Base-by-base conservation (phyloP, 2,113 vertebrate genomes). In the Trogon surrucura region DNA sequence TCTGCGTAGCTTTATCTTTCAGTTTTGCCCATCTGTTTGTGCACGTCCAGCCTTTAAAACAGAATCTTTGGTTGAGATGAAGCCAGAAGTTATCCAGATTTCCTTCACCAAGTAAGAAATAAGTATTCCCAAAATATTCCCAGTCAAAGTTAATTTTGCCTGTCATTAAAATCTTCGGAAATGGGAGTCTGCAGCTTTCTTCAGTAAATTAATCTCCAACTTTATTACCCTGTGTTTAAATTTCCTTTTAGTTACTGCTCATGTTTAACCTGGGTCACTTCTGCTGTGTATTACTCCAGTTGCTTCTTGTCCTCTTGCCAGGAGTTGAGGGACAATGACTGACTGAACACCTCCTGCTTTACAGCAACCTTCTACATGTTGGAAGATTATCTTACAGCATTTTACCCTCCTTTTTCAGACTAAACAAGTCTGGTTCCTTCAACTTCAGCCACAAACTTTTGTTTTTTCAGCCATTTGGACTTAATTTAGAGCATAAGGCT, bases 341-440 rank as follows among this genome's bases (percentile, higher is more conserved):
- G 45, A 56, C 20, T 41, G 11, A 41, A 41, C 44, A 58, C 60
- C 34, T 79, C 50, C 61, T 88, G 51, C 47, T 94, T 75, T 74
- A 44, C 21, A 78, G 11, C 29, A 90, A 29, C 3, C 0, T 70
- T 91, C 84, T 45, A 45, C 0, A 0, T 60, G 21, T 51, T 60
- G 60, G 22, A 81, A 11, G 4, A 51, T 86, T 19, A 53, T 86
- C 45, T 77, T 75, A 41, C 1, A n/a, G 7, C 41, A 30, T 85
- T 91, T 82, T 73, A 82, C 4, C 54, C 67, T 93, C 22, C 16
- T 84, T 86, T 64, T 74, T 32, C 75, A 64, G 80, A 81, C 61
- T 30, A 89, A 95, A 67, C 65, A 92, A 79, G 32, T 51, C 21
- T n/a, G 56, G 80, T 79, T 60, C 67, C 62, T 51, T 79, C 77